These are phyloP conservation scores for Eristalis intricaria DNA, from an alignment of 2,888 invertebrate species.

Conservation along the genomic window DNA sequence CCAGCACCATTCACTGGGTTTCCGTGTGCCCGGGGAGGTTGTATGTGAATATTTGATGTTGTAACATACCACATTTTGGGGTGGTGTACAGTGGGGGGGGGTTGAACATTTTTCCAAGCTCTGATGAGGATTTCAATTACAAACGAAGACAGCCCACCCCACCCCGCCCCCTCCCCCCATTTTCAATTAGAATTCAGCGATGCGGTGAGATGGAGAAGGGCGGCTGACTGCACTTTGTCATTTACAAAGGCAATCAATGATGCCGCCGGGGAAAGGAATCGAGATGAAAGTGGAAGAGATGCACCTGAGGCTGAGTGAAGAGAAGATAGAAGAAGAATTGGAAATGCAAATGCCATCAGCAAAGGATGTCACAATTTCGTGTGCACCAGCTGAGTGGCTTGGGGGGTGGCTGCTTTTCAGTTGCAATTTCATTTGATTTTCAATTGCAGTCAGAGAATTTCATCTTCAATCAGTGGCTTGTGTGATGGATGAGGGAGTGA, in stretches of 20 bases:
- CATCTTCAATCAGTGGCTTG: background rate
- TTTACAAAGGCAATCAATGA: background rate
- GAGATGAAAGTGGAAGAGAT: background rate
- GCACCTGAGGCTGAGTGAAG: background rate
- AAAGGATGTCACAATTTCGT: background rate
- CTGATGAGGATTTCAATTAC: background rate
- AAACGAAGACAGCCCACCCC: background rate
- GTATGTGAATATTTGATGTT: background rate
- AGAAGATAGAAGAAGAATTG: background rate
- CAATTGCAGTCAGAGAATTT: background rate
- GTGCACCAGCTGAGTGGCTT: background rate
- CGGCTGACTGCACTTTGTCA: background rate
- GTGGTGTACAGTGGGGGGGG: background rate
- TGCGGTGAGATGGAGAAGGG: background rate
- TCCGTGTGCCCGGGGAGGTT: background rate
- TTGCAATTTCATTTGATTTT: background rate
- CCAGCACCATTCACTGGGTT: background rate
- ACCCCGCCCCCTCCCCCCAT: background rate
- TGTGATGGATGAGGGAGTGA: background rate
- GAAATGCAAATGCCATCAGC: background rate
- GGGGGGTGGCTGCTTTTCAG: background rate
- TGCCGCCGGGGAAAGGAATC: background rate
- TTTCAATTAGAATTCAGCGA: background rate
- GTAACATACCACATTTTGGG: background rate
- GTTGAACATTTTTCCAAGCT: background rate